A percentile compares a stretch with the other conserved stretches of the same genome.
Conservation (phyloP, 2,113 vertebrate genomes). For the Tursiops truncatus region DNA sequence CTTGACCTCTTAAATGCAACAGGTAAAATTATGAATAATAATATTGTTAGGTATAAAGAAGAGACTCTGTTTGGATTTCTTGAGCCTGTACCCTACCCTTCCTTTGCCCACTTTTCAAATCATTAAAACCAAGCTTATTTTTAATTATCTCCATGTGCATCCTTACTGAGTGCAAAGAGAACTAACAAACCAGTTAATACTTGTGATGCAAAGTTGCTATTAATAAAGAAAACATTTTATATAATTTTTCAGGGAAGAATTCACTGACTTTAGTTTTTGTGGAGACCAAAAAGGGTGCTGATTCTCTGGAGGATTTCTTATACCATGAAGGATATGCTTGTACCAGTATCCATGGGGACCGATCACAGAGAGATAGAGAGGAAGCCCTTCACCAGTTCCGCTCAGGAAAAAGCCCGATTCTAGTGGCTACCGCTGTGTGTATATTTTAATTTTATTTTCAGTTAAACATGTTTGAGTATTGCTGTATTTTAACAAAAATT, state of each 20-base stretch:
- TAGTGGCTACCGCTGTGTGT: conserved; percentile 93
- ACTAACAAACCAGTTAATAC: neutral
- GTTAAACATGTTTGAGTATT: neutral
- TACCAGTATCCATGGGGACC: conserved; percentile 95
- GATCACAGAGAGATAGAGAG: conserved; percentile 93
- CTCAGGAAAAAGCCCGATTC: conserved; percentile 93
- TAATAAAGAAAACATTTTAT: neutral
- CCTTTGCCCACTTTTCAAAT: neutral
- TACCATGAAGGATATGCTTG: conserved; percentile 93
- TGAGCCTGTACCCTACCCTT: neutral
- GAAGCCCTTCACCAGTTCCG: conserved; percentile 94
- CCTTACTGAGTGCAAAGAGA: neutral
- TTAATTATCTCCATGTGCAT: neutral
- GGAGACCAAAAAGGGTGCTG: conserved; percentile 95
- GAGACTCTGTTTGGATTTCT: neutral
- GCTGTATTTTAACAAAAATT: neutral
- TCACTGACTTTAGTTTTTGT: conserved; percentile 95
- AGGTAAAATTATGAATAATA: conserved; percentile 83
- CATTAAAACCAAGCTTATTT: neutral
- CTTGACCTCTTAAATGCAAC: conserved; percentile 95
- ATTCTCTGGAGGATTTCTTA: conserved; percentile 93
- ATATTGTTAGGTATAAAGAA: conserved; percentile 19
- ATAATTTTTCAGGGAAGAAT: conserved; percentile 89
- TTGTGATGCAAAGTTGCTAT: neutral
- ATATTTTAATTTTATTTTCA: neutral